Conservation (phyloP, 2,888 invertebrate genomes). For the Dicyrtoma fusca region DNA sequence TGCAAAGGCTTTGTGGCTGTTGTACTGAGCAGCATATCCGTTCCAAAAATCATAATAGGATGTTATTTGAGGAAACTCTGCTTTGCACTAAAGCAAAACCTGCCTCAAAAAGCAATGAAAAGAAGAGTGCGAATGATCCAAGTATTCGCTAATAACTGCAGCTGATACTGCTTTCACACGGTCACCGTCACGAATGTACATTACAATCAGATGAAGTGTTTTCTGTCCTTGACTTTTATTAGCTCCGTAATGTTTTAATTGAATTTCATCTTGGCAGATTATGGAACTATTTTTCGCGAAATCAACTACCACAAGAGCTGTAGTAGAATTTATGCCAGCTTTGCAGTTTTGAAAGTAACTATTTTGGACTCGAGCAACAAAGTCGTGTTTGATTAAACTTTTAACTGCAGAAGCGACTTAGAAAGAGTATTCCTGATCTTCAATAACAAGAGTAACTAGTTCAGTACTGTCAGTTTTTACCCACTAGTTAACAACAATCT, state of each 20-base stretch:
- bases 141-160: neutral
- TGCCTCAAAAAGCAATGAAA: neutral
- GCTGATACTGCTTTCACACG: neutral
- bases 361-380: neutral
- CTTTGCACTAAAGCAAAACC: neutral
- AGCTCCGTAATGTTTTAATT: neutral
- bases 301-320: neutral
- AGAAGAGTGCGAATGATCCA: neutral
- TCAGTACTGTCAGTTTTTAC: neutral
- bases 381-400: neutral
- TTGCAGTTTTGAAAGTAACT: neutral
- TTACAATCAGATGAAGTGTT: neutral
- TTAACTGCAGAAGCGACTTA: neutral
- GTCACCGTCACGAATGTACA: neutral
- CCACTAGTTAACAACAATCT: slow-evolving; percentile 1
- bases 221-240: neutral
- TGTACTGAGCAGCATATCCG: slow-evolving; percentile 34
- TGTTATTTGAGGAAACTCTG: neutral
- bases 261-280: neutral
- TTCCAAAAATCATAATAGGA: slow-evolving; percentile 13
- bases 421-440: neutral
- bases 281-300: neutral
- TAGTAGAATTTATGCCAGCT: neutral
- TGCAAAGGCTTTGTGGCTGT: slow-evolving; percentile 20
- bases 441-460: neutral